Evolutionary conservation across 2,113 vertebrate genomes (phyloP).

Genomic region (Hippolais icterina): DNA sequence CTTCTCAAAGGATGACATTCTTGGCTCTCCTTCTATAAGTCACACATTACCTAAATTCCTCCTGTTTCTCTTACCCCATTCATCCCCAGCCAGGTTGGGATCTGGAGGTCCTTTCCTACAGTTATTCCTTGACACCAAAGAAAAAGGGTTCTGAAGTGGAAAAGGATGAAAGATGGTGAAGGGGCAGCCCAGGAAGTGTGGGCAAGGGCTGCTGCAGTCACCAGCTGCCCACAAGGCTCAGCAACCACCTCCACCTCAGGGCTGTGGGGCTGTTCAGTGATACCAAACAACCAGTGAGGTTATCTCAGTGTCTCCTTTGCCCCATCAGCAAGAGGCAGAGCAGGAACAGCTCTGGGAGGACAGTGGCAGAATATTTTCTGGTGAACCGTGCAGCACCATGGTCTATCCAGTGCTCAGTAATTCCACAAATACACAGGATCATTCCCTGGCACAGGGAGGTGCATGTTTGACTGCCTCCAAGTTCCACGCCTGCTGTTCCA

Average conservation of each 20-base stretch:
- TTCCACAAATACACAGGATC: neutral
- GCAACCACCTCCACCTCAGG: accelerated
- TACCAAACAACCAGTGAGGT: neutral
- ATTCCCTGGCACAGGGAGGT: neutral
- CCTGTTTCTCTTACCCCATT: neutral
- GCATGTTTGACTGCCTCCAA: accelerated
- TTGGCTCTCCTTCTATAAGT: neutral
- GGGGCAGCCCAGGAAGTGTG: accelerated
- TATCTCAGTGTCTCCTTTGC: neutral
- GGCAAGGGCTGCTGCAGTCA: neutral
- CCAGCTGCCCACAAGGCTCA: neutral
- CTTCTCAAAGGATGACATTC: neutral
- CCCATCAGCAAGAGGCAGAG: neutral
- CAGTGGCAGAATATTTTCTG: neutral
- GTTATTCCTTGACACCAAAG: neutral
- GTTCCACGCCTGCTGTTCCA: neutral
- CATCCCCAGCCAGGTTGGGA: neutral
- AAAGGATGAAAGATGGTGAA: neutral
- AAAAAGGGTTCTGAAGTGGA: neutral
- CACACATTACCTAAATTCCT: neutral
- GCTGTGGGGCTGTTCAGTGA: accelerated
- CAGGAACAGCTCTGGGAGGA: neutral
- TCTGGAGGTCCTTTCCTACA: neutral
- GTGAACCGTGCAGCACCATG: neutral
- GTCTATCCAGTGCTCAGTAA: neutral